A percentile compares a stretch with the other conserved stretches of the same genome.
phyloP scores from a whole-genome alignment of 2,113 vertebrate genomes.

The Vulpes lagopus region DNA sequence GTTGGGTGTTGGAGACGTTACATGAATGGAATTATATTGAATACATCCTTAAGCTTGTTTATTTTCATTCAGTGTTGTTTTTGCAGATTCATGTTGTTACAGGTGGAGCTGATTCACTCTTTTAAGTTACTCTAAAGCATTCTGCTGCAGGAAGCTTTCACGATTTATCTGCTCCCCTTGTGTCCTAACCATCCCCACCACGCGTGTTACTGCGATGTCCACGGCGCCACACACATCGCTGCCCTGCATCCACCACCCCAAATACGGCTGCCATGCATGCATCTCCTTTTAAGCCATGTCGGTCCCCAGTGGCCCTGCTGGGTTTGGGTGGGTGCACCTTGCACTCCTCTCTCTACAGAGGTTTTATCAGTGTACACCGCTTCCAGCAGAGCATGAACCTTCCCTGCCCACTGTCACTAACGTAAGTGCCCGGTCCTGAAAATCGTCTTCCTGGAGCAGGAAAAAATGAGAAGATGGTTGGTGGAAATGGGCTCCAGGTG shows the following conservation, averaged over 20 bases:
- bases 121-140: not conserved
- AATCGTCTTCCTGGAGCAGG: not conserved
- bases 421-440: accelerated
- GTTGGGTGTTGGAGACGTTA: not conserved
- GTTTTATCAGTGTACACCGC: accelerated
- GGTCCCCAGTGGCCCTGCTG: accelerated
- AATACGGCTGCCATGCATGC: accelerated
- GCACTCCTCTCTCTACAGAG: accelerated
- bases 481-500: not conserved
- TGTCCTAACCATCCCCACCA: not conserved
- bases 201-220: not conserved
- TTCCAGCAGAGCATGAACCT: not conserved
- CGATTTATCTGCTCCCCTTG: not conserved
- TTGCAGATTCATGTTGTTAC: not conserved
- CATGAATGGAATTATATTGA: not conserved
- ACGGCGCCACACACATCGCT: not conserved
- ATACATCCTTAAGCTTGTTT: not conserved
- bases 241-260: accelerated
- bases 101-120: not conserved
- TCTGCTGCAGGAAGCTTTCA: not conserved
- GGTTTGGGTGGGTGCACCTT: accelerated
- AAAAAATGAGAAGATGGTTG: not conserved
- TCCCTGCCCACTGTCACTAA: not conserved
- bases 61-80: not conserved
- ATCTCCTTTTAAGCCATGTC: not conserved